Percentiles rank a stretch among this genome's conserved stretches.
phyloP scores from a whole-genome alignment of 2,113 vertebrate species.

The Rhipidura dahli region DNA sequence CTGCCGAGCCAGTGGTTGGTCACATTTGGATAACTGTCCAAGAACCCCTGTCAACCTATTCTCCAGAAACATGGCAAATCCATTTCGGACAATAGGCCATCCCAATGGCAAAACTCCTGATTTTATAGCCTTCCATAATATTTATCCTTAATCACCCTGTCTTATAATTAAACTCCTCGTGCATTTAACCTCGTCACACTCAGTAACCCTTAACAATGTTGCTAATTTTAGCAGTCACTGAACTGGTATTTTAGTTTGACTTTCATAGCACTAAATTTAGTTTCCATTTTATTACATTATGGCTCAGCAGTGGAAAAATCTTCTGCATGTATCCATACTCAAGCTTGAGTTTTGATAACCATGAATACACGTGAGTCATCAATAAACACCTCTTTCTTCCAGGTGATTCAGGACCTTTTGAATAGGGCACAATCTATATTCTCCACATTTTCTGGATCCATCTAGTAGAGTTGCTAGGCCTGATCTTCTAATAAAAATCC shows the following conservation, averaged over 20 bases:
- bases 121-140: neutral
- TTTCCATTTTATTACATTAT: neutral
- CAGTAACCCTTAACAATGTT: neutral
- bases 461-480: neutral
- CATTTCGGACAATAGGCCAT: neutral
- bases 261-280: neutral
- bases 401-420: neutral
- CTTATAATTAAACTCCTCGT: neutral
- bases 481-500: neutral
- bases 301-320: neutral
- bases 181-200: fast-evolving
- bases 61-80: neutral
- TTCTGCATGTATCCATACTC: neutral
- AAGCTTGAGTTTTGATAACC: neutral
- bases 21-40: neutral
- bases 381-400: neutral
- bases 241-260: neutral
- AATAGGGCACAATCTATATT: neutral
- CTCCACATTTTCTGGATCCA: neutral
- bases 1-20: neutral
- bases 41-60: neutral
- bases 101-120: neutral
- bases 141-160: neutral
- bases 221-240: neutral
- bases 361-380: neutral